Evolutionary conservation across 2,888 invertebrate species (phyloP), one percentile per base, ranked within the genome.

Genomic region (Onchidella celtica): DNA sequence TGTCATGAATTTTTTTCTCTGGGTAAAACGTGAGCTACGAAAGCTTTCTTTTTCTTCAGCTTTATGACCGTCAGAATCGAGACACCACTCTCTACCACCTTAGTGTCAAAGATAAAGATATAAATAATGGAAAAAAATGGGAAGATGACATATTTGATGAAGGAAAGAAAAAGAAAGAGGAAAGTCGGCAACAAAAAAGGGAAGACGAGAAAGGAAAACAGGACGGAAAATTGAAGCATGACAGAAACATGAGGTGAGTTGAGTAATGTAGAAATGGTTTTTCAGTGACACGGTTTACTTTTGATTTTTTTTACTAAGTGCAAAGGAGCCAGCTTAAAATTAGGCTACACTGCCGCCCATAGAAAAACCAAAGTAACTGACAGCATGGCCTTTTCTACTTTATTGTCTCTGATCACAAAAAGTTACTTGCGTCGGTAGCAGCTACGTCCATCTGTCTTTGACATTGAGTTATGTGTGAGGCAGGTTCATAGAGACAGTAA

Each of bases 1-100:
- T 47, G 47, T 47, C 17, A 11, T 47, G 47, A 17, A 47, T 47
- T 47, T 6, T 47, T 47, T 47, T 47, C 17, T 6, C 17, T 11
- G 47, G 6, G 47, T 47, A 6, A 47, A 47, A 47, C 9, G 47
- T 6, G 17, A 47, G 47, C 47, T n/a, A n/a, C n/a, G 47, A 47
- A 11, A 47, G 6, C 17, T 47, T 11, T 47, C 47, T 47, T 47
- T 47, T 47, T 11, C 34, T 55, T 21, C 82, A 90, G 90, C 74
- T 90, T 68, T 92, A 91, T 86, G 91, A 91, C 68, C 79, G 90
- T 47, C 91, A 91, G 77, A 89, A 90, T 77, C 85, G 87, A 63
- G 89, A 91, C 76, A 68, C 90, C 36, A 84, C 90, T 9, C 65
- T 88, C 40, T 85, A 91, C 36, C 91, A 92, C 57, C 82, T 89